Percentiles rank a stretch among this genome's conserved stretches.
Conservation (phyloP, 2,888 invertebrate genomes). For the Gymnoscelis rufifasciata region DNA sequence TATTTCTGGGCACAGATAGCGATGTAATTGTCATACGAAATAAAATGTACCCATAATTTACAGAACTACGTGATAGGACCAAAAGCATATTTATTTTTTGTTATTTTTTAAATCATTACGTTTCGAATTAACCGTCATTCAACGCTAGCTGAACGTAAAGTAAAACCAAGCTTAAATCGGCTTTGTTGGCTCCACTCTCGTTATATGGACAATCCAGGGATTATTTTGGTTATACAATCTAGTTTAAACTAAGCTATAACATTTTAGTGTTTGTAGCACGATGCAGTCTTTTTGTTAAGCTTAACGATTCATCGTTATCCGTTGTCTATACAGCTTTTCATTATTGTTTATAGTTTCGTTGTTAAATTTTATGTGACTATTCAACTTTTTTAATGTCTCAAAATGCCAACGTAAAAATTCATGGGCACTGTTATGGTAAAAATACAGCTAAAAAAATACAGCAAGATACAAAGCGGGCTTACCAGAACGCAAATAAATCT, state of each 20-base stretch:
- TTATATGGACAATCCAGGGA: constrained; percentile 15
- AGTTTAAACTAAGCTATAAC: constrained; percentile 12
- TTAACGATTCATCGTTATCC: constrained; percentile 1
- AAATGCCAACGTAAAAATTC: constrained; percentile 7
- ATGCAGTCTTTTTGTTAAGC: constrained; percentile 1
- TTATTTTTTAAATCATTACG: constrained; percentile 17
- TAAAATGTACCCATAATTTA: no score
- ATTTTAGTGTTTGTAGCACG: not conserved
- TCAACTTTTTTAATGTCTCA: not conserved
- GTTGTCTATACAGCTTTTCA: not conserved
- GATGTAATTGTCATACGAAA: no score
- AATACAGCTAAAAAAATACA: constrained; percentile 67
- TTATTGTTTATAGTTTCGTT: constrained; percentile 1
- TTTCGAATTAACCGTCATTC: not conserved
- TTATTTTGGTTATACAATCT: constrained; percentile 18
- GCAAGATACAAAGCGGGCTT: constrained; percentile 57
- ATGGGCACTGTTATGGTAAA: constrained; percentile 19
- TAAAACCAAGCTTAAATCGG: constrained; percentile 20
- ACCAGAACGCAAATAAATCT: constrained; percentile 74
- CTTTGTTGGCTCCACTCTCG: constrained; percentile 19
- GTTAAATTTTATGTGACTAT: not conserved
- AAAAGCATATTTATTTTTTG: no score
- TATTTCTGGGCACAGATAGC: no score
- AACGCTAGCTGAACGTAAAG: constrained; percentile 11
- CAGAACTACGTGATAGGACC: no score